Evolutionary conservation across 2,888 invertebrate species (phyloP).

Genomic region (Galerucella nymphaeae): DNA sequence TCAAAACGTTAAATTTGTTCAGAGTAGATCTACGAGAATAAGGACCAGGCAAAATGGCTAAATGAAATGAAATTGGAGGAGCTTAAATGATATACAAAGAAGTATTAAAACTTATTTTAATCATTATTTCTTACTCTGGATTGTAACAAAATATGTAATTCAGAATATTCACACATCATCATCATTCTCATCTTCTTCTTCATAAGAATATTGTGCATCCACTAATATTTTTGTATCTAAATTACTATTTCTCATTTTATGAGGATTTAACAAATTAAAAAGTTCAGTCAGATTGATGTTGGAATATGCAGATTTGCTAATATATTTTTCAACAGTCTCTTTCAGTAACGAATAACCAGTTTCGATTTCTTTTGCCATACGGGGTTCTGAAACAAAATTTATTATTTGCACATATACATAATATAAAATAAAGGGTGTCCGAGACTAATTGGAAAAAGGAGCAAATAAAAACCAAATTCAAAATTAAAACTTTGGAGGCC

Average conservation of each 20-base stretch:
- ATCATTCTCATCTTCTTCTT: neutral
- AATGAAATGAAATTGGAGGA: too few species aligned
- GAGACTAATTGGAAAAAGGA: too few species aligned
- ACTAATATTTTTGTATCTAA: neutral
- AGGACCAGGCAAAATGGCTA: too few species aligned
- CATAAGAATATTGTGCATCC: neutral
- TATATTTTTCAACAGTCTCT: slow-evolving; percentile 75
- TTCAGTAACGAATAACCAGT: slow-evolving; percentile 73
- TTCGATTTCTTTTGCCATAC: slow-evolving; percentile 66
- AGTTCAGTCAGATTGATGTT: slow-evolving; percentile 72
- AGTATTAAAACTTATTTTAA: too few species aligned
- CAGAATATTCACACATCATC: neutral
- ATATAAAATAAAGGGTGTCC: too few species aligned
- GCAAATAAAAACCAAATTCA: too few species aligned
- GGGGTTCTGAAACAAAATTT: slow-evolving; percentile 66
- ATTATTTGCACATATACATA: neutral
- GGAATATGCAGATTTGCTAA: slow-evolving; percentile 77
- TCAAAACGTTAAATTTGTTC: too few species aligned
- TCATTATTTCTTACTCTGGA: too few species aligned
- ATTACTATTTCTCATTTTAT: neutral
- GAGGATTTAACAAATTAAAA: slow-evolving; percentile 57
- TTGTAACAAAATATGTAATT: neutral
- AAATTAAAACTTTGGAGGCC: too few species aligned
- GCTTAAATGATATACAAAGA: too few species aligned
- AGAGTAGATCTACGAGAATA: too few species aligned